Percentiles rank a stretch among this genome's conserved stretches.
phyloP scores from a whole-genome alignment of 2,888 invertebrate species.

The Cerastis leucographa region DNA sequence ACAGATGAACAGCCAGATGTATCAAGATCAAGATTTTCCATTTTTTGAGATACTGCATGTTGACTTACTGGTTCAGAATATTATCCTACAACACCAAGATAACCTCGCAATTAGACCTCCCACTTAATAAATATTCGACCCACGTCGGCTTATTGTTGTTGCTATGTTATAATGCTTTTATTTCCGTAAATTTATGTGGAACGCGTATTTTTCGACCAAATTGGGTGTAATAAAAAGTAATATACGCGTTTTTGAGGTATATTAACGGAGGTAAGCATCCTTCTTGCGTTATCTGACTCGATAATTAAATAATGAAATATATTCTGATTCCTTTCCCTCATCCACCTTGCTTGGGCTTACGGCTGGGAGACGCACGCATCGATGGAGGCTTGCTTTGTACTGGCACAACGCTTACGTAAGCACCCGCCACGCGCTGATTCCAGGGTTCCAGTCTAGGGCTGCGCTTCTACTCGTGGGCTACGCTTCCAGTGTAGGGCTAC shows the following conservation, averaged over 20 bases:
- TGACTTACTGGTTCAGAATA: conserved; percentile 6
- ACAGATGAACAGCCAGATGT: not conserved
- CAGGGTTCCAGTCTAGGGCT: too few relatives aligned
- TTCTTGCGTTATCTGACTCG: conserved; percentile 12
- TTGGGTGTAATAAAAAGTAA: conserved; percentile 60
- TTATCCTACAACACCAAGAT: conserved; percentile 61
- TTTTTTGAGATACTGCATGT: not conserved
- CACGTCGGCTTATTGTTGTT: conserved; percentile 69
- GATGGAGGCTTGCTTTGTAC: too few relatives aligned
- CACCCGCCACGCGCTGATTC: too few relatives aligned
- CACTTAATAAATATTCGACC: conserved; percentile 69
- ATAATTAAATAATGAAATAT: conserved; percentile 11
- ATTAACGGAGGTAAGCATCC: conserved; percentile 34
- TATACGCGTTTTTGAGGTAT: conserved; percentile 45
- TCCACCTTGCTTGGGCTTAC: too few relatives aligned
- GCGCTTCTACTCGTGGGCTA: too few relatives aligned
- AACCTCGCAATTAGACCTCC: conserved; percentile 67
- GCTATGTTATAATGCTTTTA: conserved; percentile 67
- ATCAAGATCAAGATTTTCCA: not conserved
- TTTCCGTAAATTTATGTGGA: conserved; percentile 65
- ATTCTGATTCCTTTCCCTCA: not conserved
- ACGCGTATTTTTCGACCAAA: conserved; percentile 56
- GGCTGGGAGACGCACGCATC: too few relatives aligned
- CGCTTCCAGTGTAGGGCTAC: too few relatives aligned
- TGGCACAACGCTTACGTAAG: too few relatives aligned